Percentiles rank a stretch among this genome's conserved stretches.
phyloP scores from a whole-genome alignment of 2,888 invertebrate species.

The Halictus quadricinctus region DNA sequence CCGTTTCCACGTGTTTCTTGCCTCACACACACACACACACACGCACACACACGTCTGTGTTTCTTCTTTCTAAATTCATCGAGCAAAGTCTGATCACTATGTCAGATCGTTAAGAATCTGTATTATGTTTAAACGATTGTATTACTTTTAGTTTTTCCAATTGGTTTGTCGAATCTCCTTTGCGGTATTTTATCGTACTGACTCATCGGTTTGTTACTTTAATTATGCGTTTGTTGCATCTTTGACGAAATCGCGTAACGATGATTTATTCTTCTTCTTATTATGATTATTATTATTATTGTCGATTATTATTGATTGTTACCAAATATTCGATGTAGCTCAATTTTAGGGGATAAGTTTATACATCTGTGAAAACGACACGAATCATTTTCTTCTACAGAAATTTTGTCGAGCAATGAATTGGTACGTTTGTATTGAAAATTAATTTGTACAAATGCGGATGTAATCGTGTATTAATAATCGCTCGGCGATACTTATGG shows the following conservation, averaged over 20 bases:
- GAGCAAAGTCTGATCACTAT: too few relatives aligned
- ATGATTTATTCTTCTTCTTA: not conserved
- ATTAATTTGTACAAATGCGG: not conserved
- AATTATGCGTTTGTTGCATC: not conserved
- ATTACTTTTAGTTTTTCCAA: not conserved
- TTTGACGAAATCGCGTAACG: not conserved
- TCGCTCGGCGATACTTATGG: not conserved
- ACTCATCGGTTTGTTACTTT: not conserved
- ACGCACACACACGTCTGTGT: not conserved
- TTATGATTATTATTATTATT: not conserved
- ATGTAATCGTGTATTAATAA: slow-evolving; percentile 1
- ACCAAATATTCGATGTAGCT: slow-evolving; percentile 11
- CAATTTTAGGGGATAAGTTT: slow-evolving; percentile 8
- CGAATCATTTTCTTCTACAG: not conserved
- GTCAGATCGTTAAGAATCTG: not conserved
- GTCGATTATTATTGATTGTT: slow-evolving; percentile 6
- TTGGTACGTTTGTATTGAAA: not conserved
- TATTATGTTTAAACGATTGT: not conserved
- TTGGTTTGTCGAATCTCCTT: not conserved
- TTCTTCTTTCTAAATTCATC: not conserved
- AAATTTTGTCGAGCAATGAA: not conserved
- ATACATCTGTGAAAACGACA: not conserved
- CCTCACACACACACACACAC: not conserved
- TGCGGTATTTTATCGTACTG: not conserved
- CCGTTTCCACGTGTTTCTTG: not conserved